phyloP scores from a whole-genome alignment of 2,113 vertebrate genomes.

The Melierax canorus region DNA sequence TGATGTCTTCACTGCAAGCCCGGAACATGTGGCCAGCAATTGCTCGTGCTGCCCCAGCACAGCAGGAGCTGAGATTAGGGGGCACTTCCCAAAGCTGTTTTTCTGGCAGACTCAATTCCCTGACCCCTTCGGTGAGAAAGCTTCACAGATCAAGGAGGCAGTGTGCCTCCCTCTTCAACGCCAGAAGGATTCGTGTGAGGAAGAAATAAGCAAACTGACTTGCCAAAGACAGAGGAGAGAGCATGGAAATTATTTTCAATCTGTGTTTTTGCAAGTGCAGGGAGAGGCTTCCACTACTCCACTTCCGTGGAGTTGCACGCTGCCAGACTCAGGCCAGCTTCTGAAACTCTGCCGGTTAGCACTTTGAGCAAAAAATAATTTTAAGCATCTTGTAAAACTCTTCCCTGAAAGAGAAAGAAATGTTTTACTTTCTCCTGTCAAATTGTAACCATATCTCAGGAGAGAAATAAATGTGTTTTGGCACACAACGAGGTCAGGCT shows the following conservation, averaged over 20 bases:
- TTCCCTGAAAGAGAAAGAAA: neutral
- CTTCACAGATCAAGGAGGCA: neutral
- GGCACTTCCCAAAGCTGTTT: neutral
- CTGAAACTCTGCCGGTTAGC: neutral
- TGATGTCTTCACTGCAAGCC: neutral
- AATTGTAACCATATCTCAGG: neutral
- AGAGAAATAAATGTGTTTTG: neutral
- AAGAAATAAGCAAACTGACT: neutral
- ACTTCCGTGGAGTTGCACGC: fast-evolving
- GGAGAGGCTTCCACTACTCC: neutral
- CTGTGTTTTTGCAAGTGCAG: neutral
- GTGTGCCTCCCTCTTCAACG: neutral
- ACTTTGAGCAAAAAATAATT: neutral
- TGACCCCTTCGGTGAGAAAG: neutral
- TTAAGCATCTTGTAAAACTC: neutral
- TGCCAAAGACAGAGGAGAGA: neutral
- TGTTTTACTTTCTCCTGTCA: neutral
- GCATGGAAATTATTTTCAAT: neutral
- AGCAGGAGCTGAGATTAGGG: neutral
- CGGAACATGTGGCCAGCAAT: neutral
- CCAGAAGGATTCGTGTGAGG: neutral
- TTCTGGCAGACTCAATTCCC: neutral
- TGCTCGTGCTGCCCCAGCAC: neutral
- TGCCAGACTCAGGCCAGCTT: neutral
- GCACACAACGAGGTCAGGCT: neutral